A percentile compares a stretch with the other conserved stretches of the same genome.
These are phyloP conservation scores for Parus major DNA, from an alignment of 2,113 vertebrate genomes.

Conservation along the genomic window DNA sequence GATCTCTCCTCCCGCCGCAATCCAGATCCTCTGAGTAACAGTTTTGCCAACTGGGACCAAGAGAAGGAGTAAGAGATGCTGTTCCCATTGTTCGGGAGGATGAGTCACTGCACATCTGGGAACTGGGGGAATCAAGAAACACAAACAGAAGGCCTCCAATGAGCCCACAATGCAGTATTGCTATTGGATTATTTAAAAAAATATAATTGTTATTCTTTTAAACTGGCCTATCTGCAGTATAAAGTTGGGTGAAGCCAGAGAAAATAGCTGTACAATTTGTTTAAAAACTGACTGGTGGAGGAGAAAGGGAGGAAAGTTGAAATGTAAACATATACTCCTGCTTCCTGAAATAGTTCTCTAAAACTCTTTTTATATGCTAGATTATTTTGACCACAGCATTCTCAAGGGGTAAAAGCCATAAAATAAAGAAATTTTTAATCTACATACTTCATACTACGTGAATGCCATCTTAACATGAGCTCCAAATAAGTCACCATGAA, in stretches of 20 bases:
- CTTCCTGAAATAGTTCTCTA: not conserved
- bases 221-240: not conserved
- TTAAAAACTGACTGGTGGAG: not conserved
- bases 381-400: not conserved
- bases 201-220: not conserved
- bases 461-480: not conserved
- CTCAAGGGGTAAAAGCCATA: not conserved
- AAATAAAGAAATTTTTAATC: not conserved
- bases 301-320: not conserved
- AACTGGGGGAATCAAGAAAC: slow-evolving; percentile 46
- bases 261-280: not conserved
- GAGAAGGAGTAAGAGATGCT: slow-evolving; percentile 53
- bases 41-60: slow-evolving; percentile 36
- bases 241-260: not conserved
- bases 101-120: slow-evolving; percentile 72
- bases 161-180: not conserved
- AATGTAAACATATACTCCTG: not conserved
- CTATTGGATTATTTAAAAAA: not conserved
- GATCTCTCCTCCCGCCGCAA: slow-evolving; percentile 6
- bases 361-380: not conserved
- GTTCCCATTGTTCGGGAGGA: slow-evolving; percentile 61
- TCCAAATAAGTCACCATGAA: not conserved
- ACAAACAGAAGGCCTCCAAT: slow-evolving; percentile 34
- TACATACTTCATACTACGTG: not conserved
- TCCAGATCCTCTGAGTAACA: slow-evolving; percentile 51